A percentile compares a stretch with the other conserved stretches of the same genome.
phyloP scores from a whole-genome alignment of 1,140 invertebrate genomes.

The Grapholita molesta region DNA sequence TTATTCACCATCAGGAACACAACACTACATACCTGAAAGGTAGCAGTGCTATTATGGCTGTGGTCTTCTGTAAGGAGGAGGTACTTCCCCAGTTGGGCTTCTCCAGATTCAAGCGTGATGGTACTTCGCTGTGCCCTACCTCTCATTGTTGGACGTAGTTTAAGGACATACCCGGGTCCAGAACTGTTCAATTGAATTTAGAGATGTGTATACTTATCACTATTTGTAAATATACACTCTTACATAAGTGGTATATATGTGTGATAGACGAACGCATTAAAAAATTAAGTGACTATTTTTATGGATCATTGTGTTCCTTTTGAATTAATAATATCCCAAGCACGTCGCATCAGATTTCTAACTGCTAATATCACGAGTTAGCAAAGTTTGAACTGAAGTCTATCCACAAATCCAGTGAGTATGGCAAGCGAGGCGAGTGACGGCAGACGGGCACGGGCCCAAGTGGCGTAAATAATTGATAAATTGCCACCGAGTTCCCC shows the following conservation, averaged over 20 bases:
- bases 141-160: not conserved
- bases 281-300: not conserved
- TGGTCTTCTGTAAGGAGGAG: not conserved
- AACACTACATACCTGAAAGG: no score
- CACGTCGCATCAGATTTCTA: not conserved
- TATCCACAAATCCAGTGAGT: constrained; percentile 36
- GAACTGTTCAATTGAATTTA: no score
- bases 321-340: not conserved
- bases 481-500: constrained; percentile 71
- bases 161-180: not conserved
- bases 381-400: constrained; percentile 18
- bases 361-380: not conserved
- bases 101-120: not conserved
- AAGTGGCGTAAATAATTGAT: constrained; percentile 76
- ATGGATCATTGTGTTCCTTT: not conserved
- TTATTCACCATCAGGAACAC: no score
- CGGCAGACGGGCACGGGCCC: constrained; percentile 47
- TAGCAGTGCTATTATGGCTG: no score
- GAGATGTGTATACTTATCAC: no score
- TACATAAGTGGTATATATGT: no score
- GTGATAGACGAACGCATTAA: no score
- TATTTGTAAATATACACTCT: no score
- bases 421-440: constrained; percentile 48
- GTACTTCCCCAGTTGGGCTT: not conserved
- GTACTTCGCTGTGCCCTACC: not conserved